Evolutionary conservation across 2,113 vertebrate species (phyloP), one percentile per base, ranked within the genome.

Genomic region (Megalops atlanticus): DNA sequence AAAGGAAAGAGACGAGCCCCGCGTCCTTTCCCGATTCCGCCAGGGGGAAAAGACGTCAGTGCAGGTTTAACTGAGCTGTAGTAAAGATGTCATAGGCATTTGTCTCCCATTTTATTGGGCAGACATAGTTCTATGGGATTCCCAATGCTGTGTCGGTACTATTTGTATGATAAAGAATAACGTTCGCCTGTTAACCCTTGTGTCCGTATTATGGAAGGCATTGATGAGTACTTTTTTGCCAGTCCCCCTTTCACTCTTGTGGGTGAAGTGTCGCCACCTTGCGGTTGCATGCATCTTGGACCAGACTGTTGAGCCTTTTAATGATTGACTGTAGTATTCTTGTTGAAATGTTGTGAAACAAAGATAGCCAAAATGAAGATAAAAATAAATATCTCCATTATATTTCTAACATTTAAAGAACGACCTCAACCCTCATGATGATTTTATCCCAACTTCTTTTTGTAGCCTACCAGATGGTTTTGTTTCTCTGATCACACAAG

Each of bases 181-280:
- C 35, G 47, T 80, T 14, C 31, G 64, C 12, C 21, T 38, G 33
- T 70, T 49, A 40, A 54, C 21, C 45, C 45, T 72, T 45, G 18
- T 39, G 49, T 39, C 41, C 14, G 45, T 1, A 2, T 12, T 24
- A 14, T 31, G 78, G 78, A 35, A 43, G 64, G 21, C 43, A 36
- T 40, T 35, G 35, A 54, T 52, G 18, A 54, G 52, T 80, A 21
- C 54, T 73, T 33, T 11, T 70, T 1, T 18, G 7, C 39, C 0
- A 41, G 38, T 18, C 40, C 10, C 45, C 33, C 4, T 36, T 0
- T 36, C 27, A 4, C 27, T 21, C 45, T 84, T 78, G 43, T 43
- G 31, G 39, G 40, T 45, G 79, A 71, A 77, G 80, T 76, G 77
- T 81, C 79, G 87, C 87, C 85, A 83, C 84, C 87, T 84, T 81